Evolutionary conservation across 2,113 vertebrate genomes (phyloP).

Genomic region (Aythya baeri): DNA sequence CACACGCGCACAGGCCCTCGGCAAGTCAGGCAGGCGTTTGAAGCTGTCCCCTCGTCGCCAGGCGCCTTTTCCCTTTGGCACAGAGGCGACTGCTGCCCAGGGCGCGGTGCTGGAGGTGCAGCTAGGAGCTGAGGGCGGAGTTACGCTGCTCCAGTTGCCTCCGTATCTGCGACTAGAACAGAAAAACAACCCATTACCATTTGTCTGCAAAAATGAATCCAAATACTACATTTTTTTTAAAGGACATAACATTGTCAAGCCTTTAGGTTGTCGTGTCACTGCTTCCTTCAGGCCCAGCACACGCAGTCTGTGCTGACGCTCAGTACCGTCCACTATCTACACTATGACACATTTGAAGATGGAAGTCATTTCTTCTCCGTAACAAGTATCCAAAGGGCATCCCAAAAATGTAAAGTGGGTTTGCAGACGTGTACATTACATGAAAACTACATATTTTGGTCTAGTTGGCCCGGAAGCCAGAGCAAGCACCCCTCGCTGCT

Average conservation of each 20-base stretch:
- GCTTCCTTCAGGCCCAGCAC: neutral
- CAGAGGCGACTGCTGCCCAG: accelerated
- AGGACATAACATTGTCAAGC: neutral
- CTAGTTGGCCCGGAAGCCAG: neutral
- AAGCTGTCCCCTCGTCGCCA: neutral
- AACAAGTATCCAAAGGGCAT: neutral
- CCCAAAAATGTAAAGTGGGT: neutral
- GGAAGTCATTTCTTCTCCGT: neutral
- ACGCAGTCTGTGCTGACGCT: accelerated
- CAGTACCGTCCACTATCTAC: neutral
- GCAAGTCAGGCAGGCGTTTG: accelerated
- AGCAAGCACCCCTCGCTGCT: neutral
- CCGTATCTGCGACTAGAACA: slow-evolving; percentile 74
- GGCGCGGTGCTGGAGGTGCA: neutral
- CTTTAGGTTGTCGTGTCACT: neutral
- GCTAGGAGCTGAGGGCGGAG: slow-evolving; percentile 10
- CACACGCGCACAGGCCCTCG: accelerated
- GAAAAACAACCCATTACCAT: neutral
- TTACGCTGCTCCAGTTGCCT: slow-evolving; percentile 63
- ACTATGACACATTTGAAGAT: neutral
- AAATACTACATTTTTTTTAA: neutral
- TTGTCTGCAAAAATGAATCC: neutral
- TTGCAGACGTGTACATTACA: neutral
- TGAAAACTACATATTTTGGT: accelerated
- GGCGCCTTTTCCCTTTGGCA: neutral